Conservation (phyloP, 2,113 vertebrate species). For the Glaucomys volans region DNA sequence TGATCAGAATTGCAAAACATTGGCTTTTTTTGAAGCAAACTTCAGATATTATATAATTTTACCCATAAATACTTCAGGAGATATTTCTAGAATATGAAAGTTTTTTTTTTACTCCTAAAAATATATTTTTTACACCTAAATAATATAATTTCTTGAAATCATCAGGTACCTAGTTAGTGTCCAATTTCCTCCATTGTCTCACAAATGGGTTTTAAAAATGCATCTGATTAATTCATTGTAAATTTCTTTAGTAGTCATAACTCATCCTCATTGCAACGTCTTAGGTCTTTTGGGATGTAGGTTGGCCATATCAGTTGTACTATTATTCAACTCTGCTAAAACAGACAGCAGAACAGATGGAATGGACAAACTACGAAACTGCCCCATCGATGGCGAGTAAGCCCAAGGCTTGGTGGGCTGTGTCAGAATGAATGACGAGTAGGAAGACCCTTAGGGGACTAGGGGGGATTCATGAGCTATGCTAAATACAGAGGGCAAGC, state of each 20-base stretch:
- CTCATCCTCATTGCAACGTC: neutral
- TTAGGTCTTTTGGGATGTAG: neutral
- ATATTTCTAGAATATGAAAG: slow-evolving; percentile 37
- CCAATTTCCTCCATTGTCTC: slow-evolving; percentile 33
- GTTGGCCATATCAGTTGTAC: neutral
- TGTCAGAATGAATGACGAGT: neutral
- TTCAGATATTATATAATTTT: slow-evolving; percentile 46
- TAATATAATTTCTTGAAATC: slow-evolving; percentile 24
- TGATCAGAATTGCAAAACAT: slow-evolving; percentile 24
- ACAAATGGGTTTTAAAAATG: neutral
- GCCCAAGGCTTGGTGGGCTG: neutral
- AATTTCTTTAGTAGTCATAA: neutral
- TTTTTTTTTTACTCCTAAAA: slow-evolving; percentile 37
- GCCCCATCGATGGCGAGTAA: neutral
- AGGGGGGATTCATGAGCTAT: neutral
- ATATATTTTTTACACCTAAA: neutral
- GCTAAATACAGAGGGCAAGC: neutral
- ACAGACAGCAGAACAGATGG: neutral
- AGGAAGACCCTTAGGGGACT: neutral
- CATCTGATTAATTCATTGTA: neutral
- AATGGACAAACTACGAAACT: neutral
- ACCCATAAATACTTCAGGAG: slow-evolving; percentile 19
- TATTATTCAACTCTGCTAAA: slow-evolving; percentile 1
- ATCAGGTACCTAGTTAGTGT: slow-evolving; percentile 1
- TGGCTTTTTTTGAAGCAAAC: slow-evolving; percentile 35